Evolutionary conservation across 2,888 invertebrate species (phyloP), one percentile per base, ranked within the genome.

Genomic region (Cerastoderma edule): DNA sequence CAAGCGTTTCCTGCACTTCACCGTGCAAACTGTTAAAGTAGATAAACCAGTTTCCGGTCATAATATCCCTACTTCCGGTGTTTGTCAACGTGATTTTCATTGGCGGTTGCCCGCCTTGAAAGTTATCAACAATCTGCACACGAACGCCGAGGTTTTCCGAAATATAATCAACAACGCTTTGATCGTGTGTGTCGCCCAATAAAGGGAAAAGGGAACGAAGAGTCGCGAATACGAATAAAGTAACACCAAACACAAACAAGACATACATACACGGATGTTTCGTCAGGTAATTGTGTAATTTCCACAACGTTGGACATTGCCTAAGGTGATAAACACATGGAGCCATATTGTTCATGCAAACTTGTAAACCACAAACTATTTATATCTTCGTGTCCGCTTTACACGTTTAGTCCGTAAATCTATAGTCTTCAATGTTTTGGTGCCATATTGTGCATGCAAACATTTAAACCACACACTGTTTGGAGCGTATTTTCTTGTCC

Each of bases 21-120:
- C 67, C 64, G 22, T 65, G 32, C 24, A 76, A 60, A 46, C 32
- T 64, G 32, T 72, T 67, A 28, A 72, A 72, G 46, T 72, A 76
- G n/a, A 76, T 65, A 19, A 48, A 50, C 76, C 76, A 76, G 19
- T 3, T 44, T 10, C 76, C 76, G 10, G 6, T 30, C 6, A 22
- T n/a, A 24, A 76, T 68, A 10, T 64, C 32, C n/a, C 10, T 28
- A 24, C 48, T 6, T 22, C 72, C 76, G 4, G n/a, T 32, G 24
- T 76, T 76, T 22, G 35, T 65, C 6, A 76, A 27, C 6, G 22
- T 35, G 10, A 76, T n/a, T 3, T 16, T n/a, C 28, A 74, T 28
- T 2, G 35, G 39, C 8, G 33, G 65, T 27, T 22, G 10, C 1
- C 19, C 4, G 10, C 32, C 57, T 39, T 30, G 56, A 28, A 64